phyloP scores from a whole-genome alignment of 2,113 vertebrate genomes.

The Hemiscyllium ocellatum region DNA sequence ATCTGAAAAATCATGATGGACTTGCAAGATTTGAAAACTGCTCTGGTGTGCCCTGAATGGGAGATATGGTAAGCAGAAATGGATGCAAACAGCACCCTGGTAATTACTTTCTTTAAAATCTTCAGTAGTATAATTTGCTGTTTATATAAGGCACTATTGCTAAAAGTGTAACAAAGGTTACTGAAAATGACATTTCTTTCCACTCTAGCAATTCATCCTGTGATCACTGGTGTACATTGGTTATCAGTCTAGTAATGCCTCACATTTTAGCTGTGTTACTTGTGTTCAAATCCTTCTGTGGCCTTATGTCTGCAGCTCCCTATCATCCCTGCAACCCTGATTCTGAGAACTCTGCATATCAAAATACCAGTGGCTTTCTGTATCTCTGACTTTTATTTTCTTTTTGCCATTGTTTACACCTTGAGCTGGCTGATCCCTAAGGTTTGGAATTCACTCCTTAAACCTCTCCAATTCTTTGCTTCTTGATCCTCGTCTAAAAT shows the following conservation, averaged over 20 bases:
- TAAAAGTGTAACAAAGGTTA: neutral
- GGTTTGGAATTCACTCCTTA: neutral
- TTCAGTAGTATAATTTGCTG: neutral
- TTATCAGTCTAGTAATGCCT: neutral
- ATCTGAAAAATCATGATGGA: neutral
- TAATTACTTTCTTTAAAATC: neutral
- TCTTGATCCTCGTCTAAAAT: neutral
- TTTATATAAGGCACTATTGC: neutral
- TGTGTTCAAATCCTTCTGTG: neutral
- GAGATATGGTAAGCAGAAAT: neutral
- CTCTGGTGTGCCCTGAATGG: too few species aligned
- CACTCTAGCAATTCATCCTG: neutral
- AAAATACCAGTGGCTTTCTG: neutral
- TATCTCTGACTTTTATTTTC: neutral
- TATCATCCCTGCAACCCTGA: neutral
- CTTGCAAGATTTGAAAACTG: neutral
- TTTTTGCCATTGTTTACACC: neutral
- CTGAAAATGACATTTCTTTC: neutral
- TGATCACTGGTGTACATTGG: neutral
- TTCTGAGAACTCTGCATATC: neutral
- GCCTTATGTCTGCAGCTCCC: neutral
- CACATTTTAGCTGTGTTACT: neutral
- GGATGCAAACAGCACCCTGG: neutral
- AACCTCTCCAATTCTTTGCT: neutral
- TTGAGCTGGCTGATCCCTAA: neutral